These are phyloP conservation scores for Conopomorpha cramerella DNA, from an alignment of 1,140 invertebrate genomes.

Conservation along the genomic window DNA sequence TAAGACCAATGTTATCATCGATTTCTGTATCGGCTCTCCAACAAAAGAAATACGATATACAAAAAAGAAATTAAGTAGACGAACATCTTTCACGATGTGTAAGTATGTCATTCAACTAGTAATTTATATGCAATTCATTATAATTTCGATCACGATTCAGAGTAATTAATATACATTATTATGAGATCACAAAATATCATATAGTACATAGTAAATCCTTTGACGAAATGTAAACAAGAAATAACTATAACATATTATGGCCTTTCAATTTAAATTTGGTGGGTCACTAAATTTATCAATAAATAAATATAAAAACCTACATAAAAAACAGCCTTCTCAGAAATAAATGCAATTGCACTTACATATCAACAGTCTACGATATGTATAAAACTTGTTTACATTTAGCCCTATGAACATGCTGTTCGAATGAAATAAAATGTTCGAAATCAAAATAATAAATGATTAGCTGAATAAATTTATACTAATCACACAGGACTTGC, in stretches of 20 bases:
- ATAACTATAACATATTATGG: slow-evolving; percentile 15
- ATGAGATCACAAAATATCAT: slow-evolving; percentile 42
- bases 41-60: too few relatives aligned
- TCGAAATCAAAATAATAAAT: too few relatives aligned
- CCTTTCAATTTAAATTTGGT: slow-evolving; percentile 11
- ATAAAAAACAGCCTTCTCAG: neutral
- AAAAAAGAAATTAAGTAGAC: too few relatives aligned
- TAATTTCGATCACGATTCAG: slow-evolving; percentile 20
- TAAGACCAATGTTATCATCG: too few relatives aligned
- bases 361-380: neutral
- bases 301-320: neutral
- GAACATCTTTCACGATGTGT: too few relatives aligned
- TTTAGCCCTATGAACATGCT: slow-evolving; percentile 19
- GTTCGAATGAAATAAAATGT: too few relatives aligned
- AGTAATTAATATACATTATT: slow-evolving; percentile 27
- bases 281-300: slow-evolving; percentile 9
- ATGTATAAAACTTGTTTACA: slow-evolving; percentile 28
- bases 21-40: too few relatives aligned
- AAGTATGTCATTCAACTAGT: too few relatives aligned
- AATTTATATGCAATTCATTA: too few relatives aligned
- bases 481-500: too few relatives aligned
- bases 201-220: too few relatives aligned
- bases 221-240: slow-evolving; percentile 46
- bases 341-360: neutral
- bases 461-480: too few relatives aligned